phyloP scores from a whole-genome alignment of 2,113 vertebrate species.

The Chelonoidis abingdonii region DNA sequence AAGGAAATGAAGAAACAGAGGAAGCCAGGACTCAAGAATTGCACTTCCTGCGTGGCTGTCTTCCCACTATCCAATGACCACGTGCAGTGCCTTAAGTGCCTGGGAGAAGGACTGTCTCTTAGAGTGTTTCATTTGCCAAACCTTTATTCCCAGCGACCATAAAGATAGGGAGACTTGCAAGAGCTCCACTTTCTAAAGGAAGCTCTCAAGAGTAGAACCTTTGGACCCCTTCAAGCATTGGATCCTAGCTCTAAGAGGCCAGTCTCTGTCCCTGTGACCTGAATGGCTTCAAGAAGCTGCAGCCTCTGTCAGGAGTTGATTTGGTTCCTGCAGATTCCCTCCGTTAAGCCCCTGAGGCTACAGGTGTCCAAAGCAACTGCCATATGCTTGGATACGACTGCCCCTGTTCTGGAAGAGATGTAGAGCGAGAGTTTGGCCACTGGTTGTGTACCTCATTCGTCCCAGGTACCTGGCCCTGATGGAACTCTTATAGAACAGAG shows the following conservation, averaged over 20 bases:
- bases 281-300: not conserved
- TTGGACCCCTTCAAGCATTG: not conserved
- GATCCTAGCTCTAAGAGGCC: not conserved
- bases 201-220: not conserved
- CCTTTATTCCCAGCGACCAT: not conserved
- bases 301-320: not conserved
- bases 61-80: not conserved
- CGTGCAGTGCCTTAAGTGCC: not conserved
- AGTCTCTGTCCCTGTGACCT: not conserved
- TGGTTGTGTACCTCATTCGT: too few species aligned
- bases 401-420: too few species aligned
- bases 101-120: too few species aligned
- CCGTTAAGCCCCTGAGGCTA: too few species aligned
- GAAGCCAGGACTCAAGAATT: not conserved
- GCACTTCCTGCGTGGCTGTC: not conserved
- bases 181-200: not conserved
- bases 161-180: not conserved
- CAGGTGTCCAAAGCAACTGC: too few species aligned
- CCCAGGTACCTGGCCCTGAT: too few species aligned
- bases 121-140: not conserved
- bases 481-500: too few species aligned
- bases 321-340: too few species aligned
- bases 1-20: not conserved
- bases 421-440: too few species aligned
- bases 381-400: too few species aligned